Percentiles rank a stretch among this genome's conserved stretches.
phyloP scores from a whole-genome alignment of 2,797 vertebrate species.

The Acipenser transmontanus region DNA sequence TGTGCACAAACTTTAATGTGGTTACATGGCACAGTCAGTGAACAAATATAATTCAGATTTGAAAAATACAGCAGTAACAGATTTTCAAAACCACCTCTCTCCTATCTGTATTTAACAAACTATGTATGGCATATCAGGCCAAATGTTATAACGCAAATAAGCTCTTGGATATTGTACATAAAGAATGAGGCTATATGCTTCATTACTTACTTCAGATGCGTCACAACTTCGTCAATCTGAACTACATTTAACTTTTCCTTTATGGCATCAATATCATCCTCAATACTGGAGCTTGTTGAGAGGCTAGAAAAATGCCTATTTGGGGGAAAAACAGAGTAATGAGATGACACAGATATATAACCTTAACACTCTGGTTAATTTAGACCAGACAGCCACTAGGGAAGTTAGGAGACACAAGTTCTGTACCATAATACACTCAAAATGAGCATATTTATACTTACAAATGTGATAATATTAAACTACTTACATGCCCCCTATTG shows the following conservation, averaged over 20 bases:
- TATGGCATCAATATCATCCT: conserved; percentile 50
- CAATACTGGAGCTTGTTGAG: conserved; percentile 39
- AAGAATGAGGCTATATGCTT: not conserved
- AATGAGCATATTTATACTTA: too few species aligned
- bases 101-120: not conserved
- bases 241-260: conserved; percentile 60
- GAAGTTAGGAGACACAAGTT: too few species aligned
- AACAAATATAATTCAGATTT: not conserved
- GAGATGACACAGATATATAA: too few species aligned
- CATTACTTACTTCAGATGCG: conserved; percentile 58
- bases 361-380: too few species aligned
- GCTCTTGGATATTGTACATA: not conserved
- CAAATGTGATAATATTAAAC: too few species aligned
- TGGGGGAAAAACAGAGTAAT: not conserved
- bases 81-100: too few species aligned
- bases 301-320: conserved; percentile 42
- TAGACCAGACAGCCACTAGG: too few species aligned
- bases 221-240: conserved; percentile 61
- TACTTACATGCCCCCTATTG: too few species aligned
- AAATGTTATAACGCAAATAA: not conserved
- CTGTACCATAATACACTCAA: too few species aligned
- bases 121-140: not conserved
- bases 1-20: not conserved
- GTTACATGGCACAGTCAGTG: not conserved
- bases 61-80: too few species aligned